Base-by-base conservation (phyloP, 2,797 vertebrate genomes). In the Naso thynnoides region DNA sequence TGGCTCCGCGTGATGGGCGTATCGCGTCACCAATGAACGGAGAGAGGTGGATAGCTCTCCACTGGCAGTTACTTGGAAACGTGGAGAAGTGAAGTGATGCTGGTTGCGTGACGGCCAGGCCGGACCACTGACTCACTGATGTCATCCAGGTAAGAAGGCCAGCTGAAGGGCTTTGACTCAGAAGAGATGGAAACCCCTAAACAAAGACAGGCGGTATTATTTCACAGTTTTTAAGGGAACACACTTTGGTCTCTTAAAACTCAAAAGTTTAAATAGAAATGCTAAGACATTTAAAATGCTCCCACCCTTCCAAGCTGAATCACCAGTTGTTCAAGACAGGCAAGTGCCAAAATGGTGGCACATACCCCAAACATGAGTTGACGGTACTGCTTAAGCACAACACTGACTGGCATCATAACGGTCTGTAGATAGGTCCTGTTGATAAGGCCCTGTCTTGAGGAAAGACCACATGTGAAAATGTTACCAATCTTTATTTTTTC, bases 51-150 rank as follows among this genome's bases (percentile, higher is more conserved):
- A 70, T 19, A 53, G 50, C 18, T 27, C 45, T 79, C 70, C 63
- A 67, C 88, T 90, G 88, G 91, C 90, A 91, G 80, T 80, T 59
- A 82, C 85, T 81, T 92, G 91, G 93, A 94, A 94, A 94, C 93
- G 93, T 95, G 94, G 93, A 94, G 90, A 84, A 76, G 70, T 63
- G 78, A 93, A 85, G 86, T 75, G 91, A 92, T 87, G 90, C 87
- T 85, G 86, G 73, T 59, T 74, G 76, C 49, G 69, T 62, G 53
- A 62, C 18, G 14, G 33, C 33, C 33, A 36, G 9, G 33, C 33
- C 33, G 33, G 58, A 23, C 14, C 47, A 44, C 23, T 57, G 66
- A 59, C 33, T 33, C 59, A 29, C 52, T 85, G 79, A 75, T 69
- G 86, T 89, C 86, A 84, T 76, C 31, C 70, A 84, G 79, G 80